Percentiles rank a stretch among this genome's conserved stretches.
Conservation (phyloP, 1,140 invertebrate species). For the Temnothorax curvispinosus region DNA sequence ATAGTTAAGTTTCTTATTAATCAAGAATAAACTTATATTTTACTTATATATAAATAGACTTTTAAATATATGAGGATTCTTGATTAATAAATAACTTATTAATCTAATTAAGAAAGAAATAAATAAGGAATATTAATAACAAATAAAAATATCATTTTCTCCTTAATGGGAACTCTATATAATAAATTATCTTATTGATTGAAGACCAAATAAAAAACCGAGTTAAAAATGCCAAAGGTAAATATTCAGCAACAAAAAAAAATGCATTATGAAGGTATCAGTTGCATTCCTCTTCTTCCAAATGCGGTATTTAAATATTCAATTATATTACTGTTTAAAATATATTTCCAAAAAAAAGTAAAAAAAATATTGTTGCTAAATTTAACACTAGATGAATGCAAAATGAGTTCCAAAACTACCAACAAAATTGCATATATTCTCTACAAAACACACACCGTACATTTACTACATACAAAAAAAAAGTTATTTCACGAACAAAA, state of each 20-base stretch:
- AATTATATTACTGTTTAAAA: background rate
- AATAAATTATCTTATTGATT: background rate
- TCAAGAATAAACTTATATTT: background rate
- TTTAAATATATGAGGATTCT: background rate
- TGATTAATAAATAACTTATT: background rate
- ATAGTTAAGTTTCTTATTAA: background rate
- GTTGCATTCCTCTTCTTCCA: background rate
- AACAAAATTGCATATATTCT: background rate
- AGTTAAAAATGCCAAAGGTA: background rate
- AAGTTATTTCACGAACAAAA: conserved; percentile 7
- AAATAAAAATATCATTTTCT: background rate
- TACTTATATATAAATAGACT: background rate
- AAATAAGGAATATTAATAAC: too few species aligned
- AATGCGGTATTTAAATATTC: background rate
- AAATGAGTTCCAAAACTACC: background rate
- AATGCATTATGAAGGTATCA: background rate
- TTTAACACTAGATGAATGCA: background rate
- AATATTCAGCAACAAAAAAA: background rate
- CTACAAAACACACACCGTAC: background rate
- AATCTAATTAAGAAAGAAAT: background rate
- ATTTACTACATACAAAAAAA: background rate
- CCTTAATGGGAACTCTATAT: background rate
- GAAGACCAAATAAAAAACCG: background rate
- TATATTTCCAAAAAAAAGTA: background rate
- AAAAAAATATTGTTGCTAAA: background rate